phyloP scores from a whole-genome alignment of 1,140 invertebrate species.

The Caerostris darwini region DNA sequence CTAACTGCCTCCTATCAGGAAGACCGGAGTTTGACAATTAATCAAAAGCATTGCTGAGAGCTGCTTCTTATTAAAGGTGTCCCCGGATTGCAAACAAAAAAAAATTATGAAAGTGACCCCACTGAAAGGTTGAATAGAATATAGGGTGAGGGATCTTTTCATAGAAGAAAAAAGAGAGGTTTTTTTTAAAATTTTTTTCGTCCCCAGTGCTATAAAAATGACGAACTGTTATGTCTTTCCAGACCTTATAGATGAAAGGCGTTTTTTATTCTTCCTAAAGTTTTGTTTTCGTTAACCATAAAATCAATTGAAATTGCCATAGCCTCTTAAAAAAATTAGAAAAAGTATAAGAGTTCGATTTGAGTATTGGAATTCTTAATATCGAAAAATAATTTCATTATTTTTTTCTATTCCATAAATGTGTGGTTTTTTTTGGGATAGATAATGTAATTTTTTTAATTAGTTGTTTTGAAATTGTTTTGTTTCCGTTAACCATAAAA shows the following conservation, averaged over 20 bases:
- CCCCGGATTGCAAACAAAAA: slow-evolving; percentile 25
- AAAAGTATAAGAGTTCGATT: neutral
- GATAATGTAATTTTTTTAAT: too few species aligned
- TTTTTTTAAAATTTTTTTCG: slow-evolving; percentile 19
- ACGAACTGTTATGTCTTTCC: slow-evolving; percentile 60
- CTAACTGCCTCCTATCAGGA: slow-evolving; percentile 64
- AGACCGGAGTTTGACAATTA: slow-evolving; percentile 62
- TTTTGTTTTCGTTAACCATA: neutral
- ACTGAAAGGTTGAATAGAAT: slow-evolving; percentile 37
- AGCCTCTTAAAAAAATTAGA: neutral
- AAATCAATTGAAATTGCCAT: neutral
- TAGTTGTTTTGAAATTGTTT: too few species aligned
- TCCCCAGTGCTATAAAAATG: slow-evolving; percentile 56
- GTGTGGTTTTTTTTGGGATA: too few species aligned
- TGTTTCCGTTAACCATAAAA: too few species aligned
- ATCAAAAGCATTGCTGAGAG: slow-evolving; percentile 59
- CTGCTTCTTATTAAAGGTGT: slow-evolving; percentile 70
- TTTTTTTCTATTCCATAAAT: too few species aligned
- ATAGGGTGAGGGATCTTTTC: slow-evolving; percentile 40
- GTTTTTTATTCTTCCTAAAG: neutral
- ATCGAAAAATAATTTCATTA: neutral
- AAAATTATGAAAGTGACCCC: slow-evolving; percentile 32
- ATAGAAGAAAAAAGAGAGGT: neutral
- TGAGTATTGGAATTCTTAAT: neutral
- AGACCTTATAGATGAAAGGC: neutral